Evolutionary conservation across 2,797 vertebrate genomes (phyloP).

Genomic region (Leucoraja ocellata): DNA sequence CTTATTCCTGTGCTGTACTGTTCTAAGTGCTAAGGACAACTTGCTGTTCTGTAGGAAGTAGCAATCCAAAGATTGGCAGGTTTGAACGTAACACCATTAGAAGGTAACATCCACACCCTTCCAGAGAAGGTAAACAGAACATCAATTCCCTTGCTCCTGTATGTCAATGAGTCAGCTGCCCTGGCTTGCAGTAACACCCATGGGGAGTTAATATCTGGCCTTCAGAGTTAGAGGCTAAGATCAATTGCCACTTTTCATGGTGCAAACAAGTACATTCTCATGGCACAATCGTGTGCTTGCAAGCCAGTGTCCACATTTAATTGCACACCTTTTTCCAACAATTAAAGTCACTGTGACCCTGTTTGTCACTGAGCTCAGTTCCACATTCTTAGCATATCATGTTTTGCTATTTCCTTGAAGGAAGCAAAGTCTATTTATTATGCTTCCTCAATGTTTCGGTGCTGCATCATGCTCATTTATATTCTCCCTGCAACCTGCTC

Average conservation of each 20-base stretch:
- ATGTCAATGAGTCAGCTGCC: not conserved
- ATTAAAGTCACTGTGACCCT: not conserved
- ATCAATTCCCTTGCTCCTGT: not conserved
- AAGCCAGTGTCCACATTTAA: not conserved
- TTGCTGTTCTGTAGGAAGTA: too few species aligned
- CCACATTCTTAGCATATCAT: not conserved
- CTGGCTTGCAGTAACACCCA: not conserved
- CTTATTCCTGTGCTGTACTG: too few species aligned
- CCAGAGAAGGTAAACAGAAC: not conserved
- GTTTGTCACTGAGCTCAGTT: not conserved
- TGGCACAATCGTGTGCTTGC: not conserved
- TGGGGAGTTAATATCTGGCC: not conserved
- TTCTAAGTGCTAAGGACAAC: too few species aligned
- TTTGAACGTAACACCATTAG: too few species aligned
- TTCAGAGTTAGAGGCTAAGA: not conserved
- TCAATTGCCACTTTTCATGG: not conserved
- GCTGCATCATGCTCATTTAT: not conserved
- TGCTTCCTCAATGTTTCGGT: not conserved
- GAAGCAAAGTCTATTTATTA: not conserved
- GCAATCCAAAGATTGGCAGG: too few species aligned
- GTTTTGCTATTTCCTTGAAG: not conserved
- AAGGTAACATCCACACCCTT: too few species aligned
- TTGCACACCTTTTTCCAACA: not conserved
- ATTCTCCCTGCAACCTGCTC: slow-evolving; percentile 1
- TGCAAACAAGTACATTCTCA: not conserved